These are phyloP conservation scores for Petrocephalus zakoni DNA, from an alignment of 2,113 vertebrate genomes.

Conservation along the genomic window DNA sequence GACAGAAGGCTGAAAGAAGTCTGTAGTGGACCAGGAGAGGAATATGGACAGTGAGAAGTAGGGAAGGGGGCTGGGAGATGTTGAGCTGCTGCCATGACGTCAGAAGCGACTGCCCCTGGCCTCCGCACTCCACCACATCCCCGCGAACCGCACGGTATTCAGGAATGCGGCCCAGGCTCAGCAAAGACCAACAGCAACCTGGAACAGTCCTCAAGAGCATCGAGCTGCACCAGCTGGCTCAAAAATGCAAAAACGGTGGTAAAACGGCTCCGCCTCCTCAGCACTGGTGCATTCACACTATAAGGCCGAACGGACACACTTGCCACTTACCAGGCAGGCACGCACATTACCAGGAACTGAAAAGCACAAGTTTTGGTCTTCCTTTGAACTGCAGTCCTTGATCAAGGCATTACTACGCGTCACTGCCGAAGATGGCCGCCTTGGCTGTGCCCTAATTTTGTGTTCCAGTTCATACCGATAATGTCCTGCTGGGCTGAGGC, in stretches of 20 bases:
- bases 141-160: background rate
- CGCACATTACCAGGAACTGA: background rate
- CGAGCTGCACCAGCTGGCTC: background rate
- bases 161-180: background rate
- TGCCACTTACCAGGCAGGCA: background rate
- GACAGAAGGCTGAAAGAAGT: background rate
- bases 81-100: background rate
- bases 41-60: background rate
- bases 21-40: background rate
- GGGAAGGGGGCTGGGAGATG: background rate
- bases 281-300: background rate
- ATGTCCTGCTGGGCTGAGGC: background rate
- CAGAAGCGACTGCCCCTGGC: background rate
- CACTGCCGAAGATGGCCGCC: background rate
- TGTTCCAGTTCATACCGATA: background rate
- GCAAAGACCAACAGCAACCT: background rate
- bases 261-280: background rate
- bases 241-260: background rate
- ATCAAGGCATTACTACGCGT: background rate
- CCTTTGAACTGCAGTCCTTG: background rate
- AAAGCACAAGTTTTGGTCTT: background rate
- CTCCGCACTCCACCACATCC: background rate
- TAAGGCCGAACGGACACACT: background rate
- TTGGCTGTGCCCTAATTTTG: conserved; percentile 8
- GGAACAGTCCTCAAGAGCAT: background rate